Evolutionary conservation across 2,113 vertebrate species (phyloP), one percentile per base, ranked within the genome.

Genomic region (Halichoeres trimaculatus): DNA sequence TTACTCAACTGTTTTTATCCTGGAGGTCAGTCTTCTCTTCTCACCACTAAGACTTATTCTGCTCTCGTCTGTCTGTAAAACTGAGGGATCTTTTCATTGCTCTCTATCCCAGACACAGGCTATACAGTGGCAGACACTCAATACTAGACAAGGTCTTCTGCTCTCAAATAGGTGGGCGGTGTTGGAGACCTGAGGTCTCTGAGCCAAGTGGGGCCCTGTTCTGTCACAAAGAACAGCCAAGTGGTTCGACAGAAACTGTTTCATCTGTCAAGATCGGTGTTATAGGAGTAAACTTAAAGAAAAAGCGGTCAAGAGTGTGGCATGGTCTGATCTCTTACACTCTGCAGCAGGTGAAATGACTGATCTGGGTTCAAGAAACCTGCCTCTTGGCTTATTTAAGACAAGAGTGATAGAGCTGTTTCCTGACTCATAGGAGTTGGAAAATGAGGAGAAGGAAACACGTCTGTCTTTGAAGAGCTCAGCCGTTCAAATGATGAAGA

Each of bases 191-290:
- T 14, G 3, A 59, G 38, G 12, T 65, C 26, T 53, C 26, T 26
- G 16, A 65, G 40, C 48, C 55, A 61, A 55, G 54, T 41, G 8
- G 19, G 13, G 10, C 41, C 41, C 30, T 22, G 55, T 30, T 38
- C 8, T 53, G 48, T 66, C 30, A 20, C 13, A 67, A 35, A 9
- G 6, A 8, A n/a, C 19, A 47, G 13, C 12, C 6, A n/a, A 34
- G 13, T 50, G 3, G 22, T 60, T 40, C 22, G 54, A 66, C 20
- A 40, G 34, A 50, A 20, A 50, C 19, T 22, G 38, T 16, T 19
- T 26, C 20, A 61, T 51, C 50, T 40, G 54, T 80, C 65, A 48
- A 40, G 24, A 55, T 13, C n/a, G 7, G 34, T 40, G 56, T 35
- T 6, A 63, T 11, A 36, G 41, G 34, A 54, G n/a, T n/a, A 16